Evolutionary conservation across 2,797 vertebrate species (phyloP).

Genomic region (Xerus rutilus): DNA sequence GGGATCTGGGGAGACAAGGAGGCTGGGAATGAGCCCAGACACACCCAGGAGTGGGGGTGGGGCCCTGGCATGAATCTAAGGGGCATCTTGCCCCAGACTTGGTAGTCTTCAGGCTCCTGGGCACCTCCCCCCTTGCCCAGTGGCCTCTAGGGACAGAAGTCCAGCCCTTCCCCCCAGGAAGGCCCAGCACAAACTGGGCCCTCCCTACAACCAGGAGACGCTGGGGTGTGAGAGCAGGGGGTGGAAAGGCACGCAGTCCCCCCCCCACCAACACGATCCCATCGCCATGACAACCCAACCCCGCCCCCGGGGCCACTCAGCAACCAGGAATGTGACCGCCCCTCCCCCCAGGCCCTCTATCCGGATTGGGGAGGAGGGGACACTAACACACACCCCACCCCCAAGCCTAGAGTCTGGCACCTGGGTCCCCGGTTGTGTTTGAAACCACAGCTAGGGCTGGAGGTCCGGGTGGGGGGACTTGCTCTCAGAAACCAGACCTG

Average conservation of each 20-base stretch:
- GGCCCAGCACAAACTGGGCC: constrained; percentile 54
- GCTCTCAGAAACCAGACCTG: background rate
- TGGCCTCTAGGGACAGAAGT: constrained; percentile 80
- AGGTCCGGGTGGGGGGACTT: background rate
- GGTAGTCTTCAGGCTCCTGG: constrained; percentile 48
- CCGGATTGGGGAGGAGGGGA: constrained; percentile 75
- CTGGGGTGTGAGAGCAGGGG: constrained; percentile 64
- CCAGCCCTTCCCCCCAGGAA: constrained; percentile 72
- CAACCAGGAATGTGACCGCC: constrained; percentile 82
- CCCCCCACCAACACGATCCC: constrained; percentile 72
- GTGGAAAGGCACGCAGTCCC: constrained; percentile 67
- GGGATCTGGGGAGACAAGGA: background rate
- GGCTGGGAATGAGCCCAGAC: background rate
- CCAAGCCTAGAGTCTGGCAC: constrained; percentile 65
- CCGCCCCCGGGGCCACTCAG: constrained; percentile 83
- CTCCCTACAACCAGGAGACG: constrained; percentile 36
- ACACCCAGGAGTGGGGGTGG: constrained; percentile 17
- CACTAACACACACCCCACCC: constrained; percentile 70
- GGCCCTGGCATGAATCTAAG: background rate
- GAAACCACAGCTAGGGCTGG: constrained; percentile 46
- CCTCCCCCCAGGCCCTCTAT: constrained; percentile 75
- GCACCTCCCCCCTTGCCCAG: constrained; percentile 63
- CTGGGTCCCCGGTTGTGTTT: constrained; percentile 40
- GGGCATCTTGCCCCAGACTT: constrained; percentile 48
- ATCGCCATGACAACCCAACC: constrained; percentile 81